Base-by-base conservation (phyloP, 2,113 vertebrate genomes). In the Antigone vipio region DNA sequence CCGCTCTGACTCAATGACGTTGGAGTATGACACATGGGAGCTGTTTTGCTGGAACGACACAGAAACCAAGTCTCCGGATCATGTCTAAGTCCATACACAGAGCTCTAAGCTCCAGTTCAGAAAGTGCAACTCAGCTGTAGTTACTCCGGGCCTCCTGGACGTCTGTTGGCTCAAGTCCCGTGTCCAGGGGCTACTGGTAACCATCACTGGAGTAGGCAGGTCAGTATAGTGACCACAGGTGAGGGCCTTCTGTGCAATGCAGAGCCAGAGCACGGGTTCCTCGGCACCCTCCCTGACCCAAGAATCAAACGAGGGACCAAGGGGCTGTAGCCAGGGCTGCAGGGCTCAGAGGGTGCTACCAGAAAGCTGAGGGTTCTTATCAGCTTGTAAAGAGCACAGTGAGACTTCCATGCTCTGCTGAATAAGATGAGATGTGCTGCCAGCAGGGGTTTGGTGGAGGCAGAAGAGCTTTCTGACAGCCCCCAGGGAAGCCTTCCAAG, bases 21-120 rank as follows among this genome's bases (percentile, higher is more conserved):
- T 98, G 81, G 88, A 53, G 47, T 98, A 98, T 0, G 84, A 96
- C 63, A 98, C 84, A 0, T 98, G 97, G 44, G 97, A 97, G 34
- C 55, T 40, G 53, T 98, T 98, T 94, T 96, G 92, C 98, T 98
- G 95, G 21, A 96, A 93, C 0, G 5, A 89, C 58, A 94, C 12
- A 94, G 76, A 93, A 89, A 63, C 15, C n/a, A 64, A 49, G 23
- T 12, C 53, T 79, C 19, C 26, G 84, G 72, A 76, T 12, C 15
- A 22, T 1, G 6, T n/a, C 32, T 53, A 64, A 82, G 44, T 27
- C 29, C 59, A n/a, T 24, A 44, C 23, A 50, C 21, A 42, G 56
- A 75, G 21, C 34, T 84, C 38, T 42, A 82, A 56, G 34, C 32
- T 24, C 17, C 15, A 7, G 34, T 22, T 79, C 67, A 83, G 75